Evolutionary conservation across 2,113 vertebrate species (phyloP).

Genomic region (Cariama cristata): DNA sequence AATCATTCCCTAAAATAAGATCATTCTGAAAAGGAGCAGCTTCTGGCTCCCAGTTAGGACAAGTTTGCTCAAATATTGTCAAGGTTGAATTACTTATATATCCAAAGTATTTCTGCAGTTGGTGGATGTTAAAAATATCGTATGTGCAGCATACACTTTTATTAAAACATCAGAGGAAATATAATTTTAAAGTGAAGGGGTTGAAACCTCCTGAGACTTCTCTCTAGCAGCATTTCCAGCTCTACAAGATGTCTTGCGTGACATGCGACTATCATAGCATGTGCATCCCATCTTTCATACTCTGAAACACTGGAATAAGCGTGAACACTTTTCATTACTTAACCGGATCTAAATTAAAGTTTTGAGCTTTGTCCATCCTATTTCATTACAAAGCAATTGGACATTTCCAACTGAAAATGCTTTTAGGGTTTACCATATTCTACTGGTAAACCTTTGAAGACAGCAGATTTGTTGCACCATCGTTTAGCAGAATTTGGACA

Average conservation of each 20-base stretch:
- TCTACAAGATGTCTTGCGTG: not conserved
- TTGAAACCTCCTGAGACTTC: not conserved
- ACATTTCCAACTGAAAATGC: not conserved
- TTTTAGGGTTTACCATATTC: not conserved
- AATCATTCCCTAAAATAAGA: not conserved
- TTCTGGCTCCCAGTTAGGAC: not conserved
- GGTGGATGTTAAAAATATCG: constrained; percentile 24
- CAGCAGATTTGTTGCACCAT: not conserved
- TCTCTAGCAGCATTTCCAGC: not conserved
- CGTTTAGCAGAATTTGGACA: not conserved
- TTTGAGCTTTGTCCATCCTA: not conserved
- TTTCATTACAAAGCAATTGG: not conserved
- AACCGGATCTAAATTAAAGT: not conserved
- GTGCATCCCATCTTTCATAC: not conserved
- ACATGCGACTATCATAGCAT: not conserved
- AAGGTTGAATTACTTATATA: not conserved
- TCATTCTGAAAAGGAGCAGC: not conserved
- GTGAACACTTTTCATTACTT: not conserved
- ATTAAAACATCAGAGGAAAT: constrained; percentile 36
- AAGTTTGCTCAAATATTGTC: not conserved
- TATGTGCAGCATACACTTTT: not conserved
- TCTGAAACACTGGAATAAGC: not conserved
- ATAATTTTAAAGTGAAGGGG: not conserved
- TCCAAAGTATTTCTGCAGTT: constrained; percentile 21
- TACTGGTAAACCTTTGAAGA: not conserved